Conservation (phyloP, 2,113 vertebrate genomes). For the Vulpes ferrilata region DNA sequence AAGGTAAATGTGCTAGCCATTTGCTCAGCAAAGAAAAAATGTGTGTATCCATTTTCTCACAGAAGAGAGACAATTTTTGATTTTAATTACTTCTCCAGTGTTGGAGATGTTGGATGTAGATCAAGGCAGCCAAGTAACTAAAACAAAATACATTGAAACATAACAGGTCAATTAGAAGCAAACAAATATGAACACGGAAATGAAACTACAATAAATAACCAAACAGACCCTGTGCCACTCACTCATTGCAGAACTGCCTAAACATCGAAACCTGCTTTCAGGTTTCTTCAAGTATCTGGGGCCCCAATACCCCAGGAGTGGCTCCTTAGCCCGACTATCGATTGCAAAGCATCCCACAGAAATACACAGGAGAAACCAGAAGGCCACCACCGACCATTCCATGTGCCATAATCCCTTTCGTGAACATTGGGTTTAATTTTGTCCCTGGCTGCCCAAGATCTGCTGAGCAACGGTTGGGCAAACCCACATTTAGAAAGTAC, state of each 20-base stretch:
- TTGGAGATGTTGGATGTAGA: neutral
- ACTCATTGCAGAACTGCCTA: neutral
- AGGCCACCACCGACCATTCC: neutral
- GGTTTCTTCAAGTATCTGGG: neutral
- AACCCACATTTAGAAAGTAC: constrained; percentile 39
- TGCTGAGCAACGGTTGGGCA: neutral
- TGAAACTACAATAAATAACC: neutral
- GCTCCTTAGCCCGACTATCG: neutral
- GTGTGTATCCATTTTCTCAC: neutral
- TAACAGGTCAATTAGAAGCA: constrained; percentile 4
- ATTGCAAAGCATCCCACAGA: neutral
- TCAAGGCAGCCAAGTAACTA: neutral
- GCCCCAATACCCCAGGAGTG: neutral
- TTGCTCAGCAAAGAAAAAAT: neutral
- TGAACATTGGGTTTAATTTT: neutral
- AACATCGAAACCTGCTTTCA: neutral
- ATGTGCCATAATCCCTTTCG: neutral
- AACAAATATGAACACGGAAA: neutral
- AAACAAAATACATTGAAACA: neutral
- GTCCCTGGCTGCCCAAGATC: constrained; percentile 6
- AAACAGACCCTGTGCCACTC: neutral
- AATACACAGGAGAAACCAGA: neutral
- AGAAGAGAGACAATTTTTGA: constrained; percentile 59
- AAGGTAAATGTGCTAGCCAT: neutral
- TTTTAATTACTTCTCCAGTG: constrained; percentile 36